Evolutionary conservation across 2,113 vertebrate genomes (phyloP).

Genomic region (Malurus melanocephalus): DNA sequence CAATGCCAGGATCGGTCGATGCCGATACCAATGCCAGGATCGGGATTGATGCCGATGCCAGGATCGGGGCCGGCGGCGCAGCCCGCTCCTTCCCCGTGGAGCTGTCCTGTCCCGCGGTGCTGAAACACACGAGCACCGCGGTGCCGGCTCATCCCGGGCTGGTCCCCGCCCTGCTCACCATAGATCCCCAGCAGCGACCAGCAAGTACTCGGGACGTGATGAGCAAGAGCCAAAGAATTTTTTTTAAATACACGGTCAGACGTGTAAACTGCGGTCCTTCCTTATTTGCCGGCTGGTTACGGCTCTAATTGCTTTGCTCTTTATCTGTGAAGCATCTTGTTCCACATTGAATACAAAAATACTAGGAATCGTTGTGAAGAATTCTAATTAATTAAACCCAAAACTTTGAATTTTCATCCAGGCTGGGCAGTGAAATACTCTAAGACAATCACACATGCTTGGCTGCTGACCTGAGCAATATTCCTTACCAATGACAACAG

Average conservation of each 20-base stretch:
- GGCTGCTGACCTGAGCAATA: not conserved
- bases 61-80: rapidly evolving
- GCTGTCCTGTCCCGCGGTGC: constrained; percentile 67
- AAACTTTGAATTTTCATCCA: constrained; percentile 6
- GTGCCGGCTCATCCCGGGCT: not conserved
- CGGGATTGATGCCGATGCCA: too few species aligned
- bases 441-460: not conserved
- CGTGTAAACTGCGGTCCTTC: not conserved
- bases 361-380: not conserved
- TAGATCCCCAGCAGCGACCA: not conserved
- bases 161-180: not conserved
- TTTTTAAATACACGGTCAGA: not conserved
- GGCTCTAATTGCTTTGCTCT: constrained; percentile 22
- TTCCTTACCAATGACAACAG: not conserved
- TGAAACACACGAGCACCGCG: constrained; percentile 47
- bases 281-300: constrained; percentile 17
- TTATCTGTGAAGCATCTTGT: not conserved
- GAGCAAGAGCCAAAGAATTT: not conserved
- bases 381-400: constrained; percentile 22
- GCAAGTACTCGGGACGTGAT: not conserved
- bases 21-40: not conserved
- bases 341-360: not conserved
- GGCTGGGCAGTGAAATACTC: not conserved
- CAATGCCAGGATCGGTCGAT: too few species aligned
- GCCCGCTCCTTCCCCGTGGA: not conserved